These are phyloP conservation scores for Sakesphorus luctuosus DNA, from an alignment of 2,113 vertebrate species.

Conservation along the genomic window DNA sequence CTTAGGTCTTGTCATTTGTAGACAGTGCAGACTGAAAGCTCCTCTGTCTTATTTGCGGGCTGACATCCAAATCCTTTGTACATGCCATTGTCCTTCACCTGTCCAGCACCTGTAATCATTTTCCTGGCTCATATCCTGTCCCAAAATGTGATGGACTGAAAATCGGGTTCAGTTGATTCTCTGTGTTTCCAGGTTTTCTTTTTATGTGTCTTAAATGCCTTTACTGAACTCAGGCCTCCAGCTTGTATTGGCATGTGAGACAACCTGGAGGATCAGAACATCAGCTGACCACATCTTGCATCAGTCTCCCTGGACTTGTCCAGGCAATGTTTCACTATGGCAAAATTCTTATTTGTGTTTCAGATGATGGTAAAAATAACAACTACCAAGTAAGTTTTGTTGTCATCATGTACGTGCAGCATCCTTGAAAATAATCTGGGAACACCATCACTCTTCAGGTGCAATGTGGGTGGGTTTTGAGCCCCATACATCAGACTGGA, in stretches of 20 bases:
- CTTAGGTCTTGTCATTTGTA: not conserved
- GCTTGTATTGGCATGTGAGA: not conserved
- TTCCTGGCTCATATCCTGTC: not conserved
- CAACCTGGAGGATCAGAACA: not conserved
- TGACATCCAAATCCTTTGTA: not conserved
- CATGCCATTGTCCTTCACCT: fast-evolving
- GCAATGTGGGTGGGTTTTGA: not conserved
- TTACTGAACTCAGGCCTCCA: not conserved
- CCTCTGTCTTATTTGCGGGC: not conserved
- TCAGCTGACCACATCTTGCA: not conserved
- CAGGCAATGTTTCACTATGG: not conserved
- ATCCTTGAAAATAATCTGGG: not conserved
- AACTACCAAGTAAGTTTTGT: not conserved
- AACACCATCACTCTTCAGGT: not conserved
- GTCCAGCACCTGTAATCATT: not conserved
- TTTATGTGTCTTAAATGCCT: not conserved
- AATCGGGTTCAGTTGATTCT: not conserved
- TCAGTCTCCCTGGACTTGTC: not conserved
- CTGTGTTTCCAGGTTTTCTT: not conserved
- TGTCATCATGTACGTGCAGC: not conserved
- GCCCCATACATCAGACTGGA: not conserved
- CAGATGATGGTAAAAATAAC: not conserved
- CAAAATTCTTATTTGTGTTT: not conserved
- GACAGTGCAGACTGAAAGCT: not conserved
- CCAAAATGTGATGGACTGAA: not conserved